A percentile compares a stretch with the other conserved stretches of the same genome.
These are phyloP conservation scores for Drosophila sp. DNA, from an alignment of 1,140 invertebrate species.

Conservation along the genomic window DNA sequence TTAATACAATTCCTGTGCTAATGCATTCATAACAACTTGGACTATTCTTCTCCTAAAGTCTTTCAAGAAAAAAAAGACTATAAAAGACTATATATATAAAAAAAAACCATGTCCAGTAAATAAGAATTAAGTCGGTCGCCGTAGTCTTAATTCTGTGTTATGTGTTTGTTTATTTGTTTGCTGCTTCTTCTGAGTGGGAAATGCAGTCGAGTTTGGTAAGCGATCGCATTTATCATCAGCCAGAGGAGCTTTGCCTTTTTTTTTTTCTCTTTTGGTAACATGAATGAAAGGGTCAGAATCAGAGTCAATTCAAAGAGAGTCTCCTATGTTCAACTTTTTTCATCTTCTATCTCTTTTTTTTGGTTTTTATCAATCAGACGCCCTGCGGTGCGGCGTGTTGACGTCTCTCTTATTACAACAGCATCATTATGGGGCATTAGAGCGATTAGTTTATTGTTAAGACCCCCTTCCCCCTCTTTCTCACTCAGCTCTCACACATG, in stretches of 20 bases:
- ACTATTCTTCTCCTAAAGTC: slow-evolving; percentile 31
- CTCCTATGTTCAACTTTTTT: background rate
- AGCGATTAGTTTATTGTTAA: slow-evolving; percentile 68
- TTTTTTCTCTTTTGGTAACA: slow-evolving; percentile 8
- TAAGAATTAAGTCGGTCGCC: slow-evolving; percentile 69
- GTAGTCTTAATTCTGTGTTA: slow-evolving; percentile 27
- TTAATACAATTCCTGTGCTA: slow-evolving; percentile 27
- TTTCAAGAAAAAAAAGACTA: slow-evolving; percentile 9
- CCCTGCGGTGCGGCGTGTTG: slow-evolving; percentile 77
- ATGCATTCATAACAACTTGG: slow-evolving; percentile 58
- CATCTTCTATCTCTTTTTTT: background rate
- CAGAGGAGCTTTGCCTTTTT: too few relatives aligned
- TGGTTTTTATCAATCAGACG: slow-evolving; percentile 79
- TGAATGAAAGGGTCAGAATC: slow-evolving; percentile 30
- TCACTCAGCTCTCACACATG: too few relatives aligned
- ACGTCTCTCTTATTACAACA: slow-evolving; percentile 80
- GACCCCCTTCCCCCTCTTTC: background rate
- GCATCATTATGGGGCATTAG: slow-evolving; percentile 79
- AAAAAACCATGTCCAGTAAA: slow-evolving; percentile 71
- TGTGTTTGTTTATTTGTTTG: slow-evolving; percentile 38
- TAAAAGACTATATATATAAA: too few relatives aligned
- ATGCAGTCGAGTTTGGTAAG: slow-evolving; percentile 35
- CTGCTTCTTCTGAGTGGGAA: slow-evolving; percentile 8
- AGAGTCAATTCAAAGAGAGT: background rate
- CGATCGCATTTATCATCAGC: slow-evolving; percentile 48